Evolutionary conservation across 2,888 invertebrate species (phyloP).

Genomic region (Hedychridium roseum): DNA sequence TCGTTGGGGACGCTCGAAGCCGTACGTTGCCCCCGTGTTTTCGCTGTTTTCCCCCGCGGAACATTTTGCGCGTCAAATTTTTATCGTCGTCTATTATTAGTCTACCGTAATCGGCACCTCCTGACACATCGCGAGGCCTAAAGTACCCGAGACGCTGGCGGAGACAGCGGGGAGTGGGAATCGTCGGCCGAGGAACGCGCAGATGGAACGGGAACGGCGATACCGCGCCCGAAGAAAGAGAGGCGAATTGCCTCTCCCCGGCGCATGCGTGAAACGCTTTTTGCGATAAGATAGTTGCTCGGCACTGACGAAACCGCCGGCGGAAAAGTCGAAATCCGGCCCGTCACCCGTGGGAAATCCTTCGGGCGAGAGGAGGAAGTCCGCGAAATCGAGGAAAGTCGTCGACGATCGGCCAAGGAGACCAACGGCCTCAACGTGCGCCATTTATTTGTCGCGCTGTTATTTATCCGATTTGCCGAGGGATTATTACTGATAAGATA

Average conservation of each 20-base stretch:
- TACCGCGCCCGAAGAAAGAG: conserved; percentile 9
- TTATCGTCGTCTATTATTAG: conserved; percentile 60
- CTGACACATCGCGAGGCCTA: conserved; percentile 41
- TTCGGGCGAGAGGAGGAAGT: too few species aligned
- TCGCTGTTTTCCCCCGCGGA: conserved; percentile 43
- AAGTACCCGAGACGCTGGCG: conserved; percentile 23
- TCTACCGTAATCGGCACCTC: conserved; percentile 56
- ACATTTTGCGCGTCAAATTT: conserved; percentile 57
- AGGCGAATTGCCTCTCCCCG: conserved; percentile 27
- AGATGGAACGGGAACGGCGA: conserved; percentile 16
- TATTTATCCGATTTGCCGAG: too few species aligned
- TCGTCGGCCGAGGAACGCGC: conserved; percentile 8
- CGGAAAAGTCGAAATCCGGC: conserved; percentile 33
- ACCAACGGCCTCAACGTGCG: too few species aligned
- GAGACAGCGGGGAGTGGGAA: conserved; percentile 8
- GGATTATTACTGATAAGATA: too few species aligned
- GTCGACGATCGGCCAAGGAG: too few species aligned
- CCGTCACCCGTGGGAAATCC: too few species aligned
- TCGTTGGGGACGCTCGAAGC: conserved; percentile 16
- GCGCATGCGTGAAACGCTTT: conserved; percentile 37
- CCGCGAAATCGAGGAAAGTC: too few species aligned
- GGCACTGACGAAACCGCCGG: conserved; percentile 27
- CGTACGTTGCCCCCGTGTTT: conserved; percentile 53
- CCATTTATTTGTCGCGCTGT: too few species aligned
- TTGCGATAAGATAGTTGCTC: conserved; percentile 42